Conservation (phyloP, 2,888 invertebrate genomes). For the Rhagonycha lutea region DNA sequence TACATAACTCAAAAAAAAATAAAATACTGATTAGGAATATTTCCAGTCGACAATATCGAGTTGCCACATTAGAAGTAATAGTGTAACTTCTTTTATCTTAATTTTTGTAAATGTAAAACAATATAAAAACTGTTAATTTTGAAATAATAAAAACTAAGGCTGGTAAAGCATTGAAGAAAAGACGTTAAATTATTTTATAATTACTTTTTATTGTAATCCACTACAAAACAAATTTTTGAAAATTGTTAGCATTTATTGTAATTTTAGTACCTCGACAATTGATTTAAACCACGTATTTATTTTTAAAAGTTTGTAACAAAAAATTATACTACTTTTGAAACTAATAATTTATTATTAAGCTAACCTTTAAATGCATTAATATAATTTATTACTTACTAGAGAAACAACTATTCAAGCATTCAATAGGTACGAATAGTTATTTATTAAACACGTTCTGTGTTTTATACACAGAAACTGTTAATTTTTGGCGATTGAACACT, state of each 20-base stretch:
- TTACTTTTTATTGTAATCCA: background rate
- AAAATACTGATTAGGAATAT: conserved; percentile 66
- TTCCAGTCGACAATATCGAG: conserved; percentile 67
- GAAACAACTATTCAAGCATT: background rate
- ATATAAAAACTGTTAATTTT: background rate
- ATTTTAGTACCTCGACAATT: background rate
- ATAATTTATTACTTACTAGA: background rate
- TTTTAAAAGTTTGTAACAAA: background rate
- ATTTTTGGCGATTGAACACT: background rate
- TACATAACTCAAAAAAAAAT: conserved; percentile 37
- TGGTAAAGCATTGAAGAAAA: background rate
- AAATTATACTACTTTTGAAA: background rate
- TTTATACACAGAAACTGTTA: background rate
- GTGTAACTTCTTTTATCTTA: no score
- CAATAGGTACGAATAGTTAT: background rate
- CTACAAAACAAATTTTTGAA: background rate
- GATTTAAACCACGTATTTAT: background rate
- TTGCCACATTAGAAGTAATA: conserved; percentile 60
- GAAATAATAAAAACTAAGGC: background rate
- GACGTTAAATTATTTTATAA: background rate
- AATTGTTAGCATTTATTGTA: background rate
- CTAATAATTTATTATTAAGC: background rate
- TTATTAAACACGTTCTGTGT: background rate
- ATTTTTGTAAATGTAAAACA: background rate
- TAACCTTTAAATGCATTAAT: background rate